Conservation (phyloP, 53 echinoderm and acorn worm genomes). For the Holothuria leucospilota region DNA sequence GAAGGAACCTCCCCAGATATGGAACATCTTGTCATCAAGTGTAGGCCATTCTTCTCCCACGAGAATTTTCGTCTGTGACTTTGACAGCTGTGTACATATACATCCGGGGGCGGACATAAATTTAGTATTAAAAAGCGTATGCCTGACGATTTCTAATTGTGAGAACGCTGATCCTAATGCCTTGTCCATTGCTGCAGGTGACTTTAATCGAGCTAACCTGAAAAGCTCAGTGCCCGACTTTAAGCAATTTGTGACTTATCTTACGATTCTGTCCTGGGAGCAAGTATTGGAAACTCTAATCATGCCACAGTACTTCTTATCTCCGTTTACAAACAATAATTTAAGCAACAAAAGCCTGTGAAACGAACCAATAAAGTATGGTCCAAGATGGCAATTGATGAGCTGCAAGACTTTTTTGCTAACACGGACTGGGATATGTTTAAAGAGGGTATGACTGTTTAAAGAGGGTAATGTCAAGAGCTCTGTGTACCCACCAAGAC, state of each 20-base stretch:
- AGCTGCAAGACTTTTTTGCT: constrained; percentile 1
- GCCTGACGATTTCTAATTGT: not conserved
- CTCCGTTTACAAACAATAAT: not conserved
- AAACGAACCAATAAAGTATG: not conserved
- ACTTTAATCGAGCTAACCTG: not conserved
- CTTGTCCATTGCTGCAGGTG: not conserved
- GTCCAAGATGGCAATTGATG: not conserved
- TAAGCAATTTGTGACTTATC: not conserved
- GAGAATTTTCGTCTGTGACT: not conserved
- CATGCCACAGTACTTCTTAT: not conserved
- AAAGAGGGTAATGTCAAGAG: not conserved
- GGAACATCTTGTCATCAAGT: not conserved
- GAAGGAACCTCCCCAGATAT: constrained; percentile 2
- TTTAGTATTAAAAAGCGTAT: not conserved
- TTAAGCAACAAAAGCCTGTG: not conserved
- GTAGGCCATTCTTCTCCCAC: constrained; percentile 5
- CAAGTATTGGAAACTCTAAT: not conserved
- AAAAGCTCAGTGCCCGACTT: not conserved
- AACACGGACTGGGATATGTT: not conserved
- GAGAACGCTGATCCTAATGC: not conserved
- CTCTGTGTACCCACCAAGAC: not conserved
- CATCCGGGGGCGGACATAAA: not conserved
- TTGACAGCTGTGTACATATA: not conserved
- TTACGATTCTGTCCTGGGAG: not conserved
- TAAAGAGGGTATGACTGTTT: not conserved